Evolutionary conservation across 2,888 invertebrate genomes (phyloP).

Genomic region (Diplazon laetatorius): DNA sequence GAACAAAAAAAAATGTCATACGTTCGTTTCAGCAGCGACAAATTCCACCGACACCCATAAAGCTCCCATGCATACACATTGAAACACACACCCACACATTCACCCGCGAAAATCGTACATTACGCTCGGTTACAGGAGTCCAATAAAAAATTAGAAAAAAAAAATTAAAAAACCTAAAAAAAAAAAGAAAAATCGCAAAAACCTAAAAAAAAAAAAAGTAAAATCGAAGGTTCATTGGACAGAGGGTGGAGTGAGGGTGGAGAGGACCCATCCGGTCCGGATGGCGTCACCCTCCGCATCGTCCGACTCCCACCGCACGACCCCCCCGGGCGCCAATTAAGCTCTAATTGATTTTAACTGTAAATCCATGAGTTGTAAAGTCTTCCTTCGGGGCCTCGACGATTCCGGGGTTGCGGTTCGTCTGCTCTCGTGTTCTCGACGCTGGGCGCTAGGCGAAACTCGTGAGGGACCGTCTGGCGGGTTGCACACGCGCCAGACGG

Average conservation of each 20-base stretch:
- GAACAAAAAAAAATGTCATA: constrained; percentile 43
- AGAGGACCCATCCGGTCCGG: constrained; percentile 25
- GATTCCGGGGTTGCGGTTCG: constrained; percentile 68
- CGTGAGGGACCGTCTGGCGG: no score
- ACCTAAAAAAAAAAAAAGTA: constrained; percentile 29
- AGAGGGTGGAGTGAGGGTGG: constrained; percentile 42
- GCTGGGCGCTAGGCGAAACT: no score
- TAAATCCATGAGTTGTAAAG: constrained; percentile 74
- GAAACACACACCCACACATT: constrained; percentile 4
- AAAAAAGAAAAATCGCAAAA: constrained; percentile 23
- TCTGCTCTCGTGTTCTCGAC: constrained; percentile 35
- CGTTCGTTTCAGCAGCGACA: constrained; percentile 15
- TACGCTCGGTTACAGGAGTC: constrained; percentile 38
- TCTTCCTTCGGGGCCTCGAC: constrained; percentile 63
- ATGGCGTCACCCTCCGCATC: constrained; percentile 36
- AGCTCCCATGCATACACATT: not conserved
- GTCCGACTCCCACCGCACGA: constrained; percentile 56
- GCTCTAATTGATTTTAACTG: constrained; percentile 78
- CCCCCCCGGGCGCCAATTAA: constrained; percentile 71
- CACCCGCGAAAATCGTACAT: constrained; percentile 16
- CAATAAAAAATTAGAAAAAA: constrained; percentile 47
- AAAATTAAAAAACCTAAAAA: constrained; percentile 16
- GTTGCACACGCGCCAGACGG: constrained; percentile 56
- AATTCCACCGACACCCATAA: constrained; percentile 21
- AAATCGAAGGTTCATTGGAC: constrained; percentile 40